A percentile compares a stretch with the other conserved stretches of the same genome.
Conservation (phyloP, 2,888 invertebrate species). For the Sepioteuthis lessoniana region DNA sequence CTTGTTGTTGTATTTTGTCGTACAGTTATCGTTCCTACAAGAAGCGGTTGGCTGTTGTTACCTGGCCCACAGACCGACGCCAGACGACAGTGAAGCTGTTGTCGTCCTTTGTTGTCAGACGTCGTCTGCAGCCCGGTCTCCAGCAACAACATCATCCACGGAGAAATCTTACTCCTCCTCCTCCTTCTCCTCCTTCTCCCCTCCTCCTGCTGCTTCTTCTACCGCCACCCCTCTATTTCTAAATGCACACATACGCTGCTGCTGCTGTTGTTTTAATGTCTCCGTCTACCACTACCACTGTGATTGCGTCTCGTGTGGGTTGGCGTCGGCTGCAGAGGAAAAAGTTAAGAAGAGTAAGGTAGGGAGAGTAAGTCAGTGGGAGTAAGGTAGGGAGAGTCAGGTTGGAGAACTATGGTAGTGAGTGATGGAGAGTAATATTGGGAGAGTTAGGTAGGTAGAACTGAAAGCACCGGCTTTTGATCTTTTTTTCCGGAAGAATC, state of each 20-base stretch:
- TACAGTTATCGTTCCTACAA: not conserved
- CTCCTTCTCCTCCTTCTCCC: rapidly evolving
- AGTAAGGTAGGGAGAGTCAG: too few relatives aligned
- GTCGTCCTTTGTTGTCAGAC: slow-evolving; percentile 21
- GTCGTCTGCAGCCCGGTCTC: slow-evolving; percentile 6
- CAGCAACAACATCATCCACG: not conserved
- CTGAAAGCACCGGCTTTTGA: not conserved
- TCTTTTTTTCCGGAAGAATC: not conserved
- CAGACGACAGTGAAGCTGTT: not conserved
- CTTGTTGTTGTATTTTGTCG: not conserved
- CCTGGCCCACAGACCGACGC: not conserved
- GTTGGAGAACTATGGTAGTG: too few relatives aligned
- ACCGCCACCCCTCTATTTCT: not conserved
- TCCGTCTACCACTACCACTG: not conserved
- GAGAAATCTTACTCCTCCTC: not conserved
- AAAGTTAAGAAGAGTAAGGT: not conserved
- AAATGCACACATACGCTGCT: not conserved
- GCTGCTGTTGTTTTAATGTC: not conserved
- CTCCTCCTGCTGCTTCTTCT: not conserved
- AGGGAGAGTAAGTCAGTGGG: not conserved
- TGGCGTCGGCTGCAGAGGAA: not conserved
- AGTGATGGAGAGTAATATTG: too few relatives aligned
- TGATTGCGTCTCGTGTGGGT: not conserved
- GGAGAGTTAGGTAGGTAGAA: not conserved
- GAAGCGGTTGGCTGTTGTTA: not conserved